phyloP scores from a whole-genome alignment of 2,888 invertebrate species.

The Epinotia bilunana region DNA sequence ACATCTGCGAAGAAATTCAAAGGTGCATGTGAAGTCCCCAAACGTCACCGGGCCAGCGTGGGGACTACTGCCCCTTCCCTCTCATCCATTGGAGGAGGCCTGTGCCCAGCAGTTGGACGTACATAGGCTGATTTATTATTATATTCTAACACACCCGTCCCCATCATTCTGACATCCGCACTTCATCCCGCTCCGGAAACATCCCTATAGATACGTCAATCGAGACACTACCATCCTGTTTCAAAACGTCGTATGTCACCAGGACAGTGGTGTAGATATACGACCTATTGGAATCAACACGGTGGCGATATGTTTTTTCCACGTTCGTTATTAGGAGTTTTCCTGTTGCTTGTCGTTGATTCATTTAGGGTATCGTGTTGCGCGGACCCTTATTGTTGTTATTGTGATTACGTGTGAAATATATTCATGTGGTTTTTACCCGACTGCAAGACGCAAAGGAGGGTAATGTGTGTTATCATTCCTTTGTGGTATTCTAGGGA shows the following conservation, averaged over 20 bases:
- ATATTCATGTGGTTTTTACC: background rate
- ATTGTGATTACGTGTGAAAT: background rate
- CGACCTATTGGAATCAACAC: slow-evolving; percentile 20
- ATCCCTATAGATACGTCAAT: background rate
- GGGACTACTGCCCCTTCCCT: too few relatives aligned
- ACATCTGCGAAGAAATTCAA: too few relatives aligned
- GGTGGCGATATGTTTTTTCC: slow-evolving; percentile 37
- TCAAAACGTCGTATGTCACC: background rate
- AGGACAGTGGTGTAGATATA: background rate
- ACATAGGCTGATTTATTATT: too few relatives aligned
- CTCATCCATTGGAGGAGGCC: too few relatives aligned
- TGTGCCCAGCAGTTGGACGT: too few relatives aligned
- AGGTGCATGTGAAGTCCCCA: too few relatives aligned
- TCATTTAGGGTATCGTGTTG: slow-evolving; percentile 44
- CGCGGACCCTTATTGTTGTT: slow-evolving; percentile 22
- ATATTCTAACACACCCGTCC: too few relatives aligned
- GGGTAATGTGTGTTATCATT: too few relatives aligned
- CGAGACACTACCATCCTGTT: background rate
- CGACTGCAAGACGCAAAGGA: too few relatives aligned
- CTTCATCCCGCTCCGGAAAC: slow-evolving; percentile 2
- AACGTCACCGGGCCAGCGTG: too few relatives aligned
- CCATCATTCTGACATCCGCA: background rate
- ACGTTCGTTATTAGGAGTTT: slow-evolving; percentile 33
- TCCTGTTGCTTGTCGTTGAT: slow-evolving; percentile 33
- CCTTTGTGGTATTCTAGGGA: too few relatives aligned